Evolutionary conservation across 2,888 invertebrate species (phyloP).

Genomic region (Mechanitis mazaeus): DNA sequence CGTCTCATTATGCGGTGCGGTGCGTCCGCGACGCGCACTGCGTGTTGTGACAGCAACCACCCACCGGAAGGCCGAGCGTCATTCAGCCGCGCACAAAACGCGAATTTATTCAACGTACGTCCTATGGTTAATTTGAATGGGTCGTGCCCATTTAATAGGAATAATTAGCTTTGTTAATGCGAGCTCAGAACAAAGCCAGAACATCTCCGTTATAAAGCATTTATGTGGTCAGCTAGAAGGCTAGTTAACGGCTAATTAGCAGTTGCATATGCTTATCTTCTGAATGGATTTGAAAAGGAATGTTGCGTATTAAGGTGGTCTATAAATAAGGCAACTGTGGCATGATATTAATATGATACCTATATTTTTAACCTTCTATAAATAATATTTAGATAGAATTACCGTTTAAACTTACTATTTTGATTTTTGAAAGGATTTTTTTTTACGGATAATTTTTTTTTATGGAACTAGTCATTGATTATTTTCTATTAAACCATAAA

Average conservation of each 20-base stretch:
- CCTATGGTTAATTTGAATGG: slow-evolving; percentile 74
- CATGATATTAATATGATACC: not conserved
- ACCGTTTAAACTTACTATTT: too few species aligned
- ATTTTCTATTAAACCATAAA: too few species aligned
- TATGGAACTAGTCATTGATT: too few species aligned
- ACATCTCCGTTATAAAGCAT: slow-evolving; percentile 47
- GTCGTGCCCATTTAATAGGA: slow-evolving; percentile 69
- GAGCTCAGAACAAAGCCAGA: slow-evolving; percentile 38
- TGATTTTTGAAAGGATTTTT: too few species aligned
- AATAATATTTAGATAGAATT: too few species aligned
- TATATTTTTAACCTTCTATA: too few species aligned
- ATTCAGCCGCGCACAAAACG: slow-evolving; percentile 72
- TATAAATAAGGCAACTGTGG: not conserved
- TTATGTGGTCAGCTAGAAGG: slow-evolving; percentile 47
- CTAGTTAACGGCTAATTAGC: slow-evolving; percentile 40
- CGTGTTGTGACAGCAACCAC: slow-evolving; percentile 77
- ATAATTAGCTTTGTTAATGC: slow-evolving; percentile 68
- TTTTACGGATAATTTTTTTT: too few species aligned
- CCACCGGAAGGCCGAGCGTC: slow-evolving; percentile 75
- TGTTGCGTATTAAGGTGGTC: not conserved
- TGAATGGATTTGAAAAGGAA: slow-evolving; percentile 2
- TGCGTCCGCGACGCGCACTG: slow-evolving; percentile 72
- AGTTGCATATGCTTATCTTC: slow-evolving; percentile 6
- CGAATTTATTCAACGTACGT: slow-evolving; percentile 70
- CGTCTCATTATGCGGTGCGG: slow-evolving; percentile 76